Percentiles rank a stretch among this genome's conserved stretches.
phyloP scores from a whole-genome alignment of 2,113 vertebrate genomes.

The Boulengeromyrus knoepffleri region DNA sequence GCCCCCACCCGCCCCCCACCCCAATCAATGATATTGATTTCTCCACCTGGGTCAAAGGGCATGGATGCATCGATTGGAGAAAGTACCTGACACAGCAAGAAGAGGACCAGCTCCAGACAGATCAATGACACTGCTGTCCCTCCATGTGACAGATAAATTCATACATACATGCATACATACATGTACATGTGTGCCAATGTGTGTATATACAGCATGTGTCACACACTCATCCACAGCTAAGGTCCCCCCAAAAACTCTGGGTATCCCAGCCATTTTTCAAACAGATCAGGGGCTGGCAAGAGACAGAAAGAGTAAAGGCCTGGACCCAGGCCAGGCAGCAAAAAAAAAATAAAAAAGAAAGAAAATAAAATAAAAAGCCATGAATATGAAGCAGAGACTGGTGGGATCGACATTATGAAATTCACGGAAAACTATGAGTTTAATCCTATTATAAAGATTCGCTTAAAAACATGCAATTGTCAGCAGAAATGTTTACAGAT shows the following conservation, averaged over 20 bases:
- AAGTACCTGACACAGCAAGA: constrained; percentile 80
- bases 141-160: background rate
- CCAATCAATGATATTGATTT: constrained; percentile 78
- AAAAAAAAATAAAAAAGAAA: background rate
- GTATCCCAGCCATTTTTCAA: background rate
- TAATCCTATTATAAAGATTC: background rate
- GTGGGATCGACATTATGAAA: background rate
- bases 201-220: too few relatives aligned
- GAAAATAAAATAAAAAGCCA: background rate
- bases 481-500: background rate
- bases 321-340: background rate
- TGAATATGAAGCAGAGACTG: background rate
- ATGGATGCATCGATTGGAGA: constrained; percentile 75
- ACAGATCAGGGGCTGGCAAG: background rate
- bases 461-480: background rate
- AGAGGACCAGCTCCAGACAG: constrained; percentile 75
- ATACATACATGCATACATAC: constrained; percentile 58
- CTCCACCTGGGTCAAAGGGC: constrained; percentile 73
- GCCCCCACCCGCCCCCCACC: constrained; percentile 47
- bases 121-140: constrained; percentile 80
- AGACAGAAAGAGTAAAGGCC: background rate
- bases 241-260: background rate
- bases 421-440: background rate
- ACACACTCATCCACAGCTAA: background rate
- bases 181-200: background rate